A percentile compares a stretch with the other conserved stretches of the same genome.
These are phyloP conservation scores for Apogon hyalosoma DNA, from an alignment of 2,797 vertebrate genomes.

Conservation along the genomic window DNA sequence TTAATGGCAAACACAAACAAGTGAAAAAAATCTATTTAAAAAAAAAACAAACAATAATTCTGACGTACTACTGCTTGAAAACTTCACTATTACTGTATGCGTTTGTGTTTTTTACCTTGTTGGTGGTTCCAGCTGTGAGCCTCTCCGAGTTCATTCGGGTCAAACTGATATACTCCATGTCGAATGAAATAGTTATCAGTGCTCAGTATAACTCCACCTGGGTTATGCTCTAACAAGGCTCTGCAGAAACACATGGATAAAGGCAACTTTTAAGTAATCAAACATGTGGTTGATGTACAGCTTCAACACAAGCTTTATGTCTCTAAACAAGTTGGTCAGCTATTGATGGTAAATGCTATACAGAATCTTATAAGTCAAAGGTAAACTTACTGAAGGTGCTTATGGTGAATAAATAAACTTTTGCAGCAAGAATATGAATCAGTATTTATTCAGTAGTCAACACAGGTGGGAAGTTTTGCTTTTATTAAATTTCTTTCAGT, in stretches of 20 bases:
- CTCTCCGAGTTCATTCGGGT: slow-evolving; percentile 85
- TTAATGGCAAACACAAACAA: slow-evolving; percentile 12
- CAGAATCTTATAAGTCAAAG: too few species aligned
- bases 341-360: too few species aligned
- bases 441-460: not conserved
- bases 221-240: slow-evolving; percentile 89
- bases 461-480: not conserved
- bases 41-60: not conserved
- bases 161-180: slow-evolving; percentile 88
- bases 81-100: not conserved
- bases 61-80: not conserved
- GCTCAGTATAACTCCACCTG: slow-evolving; percentile 89
- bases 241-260: slow-evolving; percentile 72
- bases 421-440: not conserved
- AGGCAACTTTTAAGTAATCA: not conserved
- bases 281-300: slow-evolving; percentile 1
- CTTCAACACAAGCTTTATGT: not conserved
- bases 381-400: too few species aligned
- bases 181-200: slow-evolving; percentile 93
- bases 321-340: not conserved
- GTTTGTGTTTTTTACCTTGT: slow-evolving; percentile 84
- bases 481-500: not conserved
- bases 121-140: slow-evolving; percentile 96
- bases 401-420: too few species aligned
- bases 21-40: not conserved